Base-by-base conservation (phyloP, 2,113 vertebrate genomes). In the Nesogale talazaci region DNA sequence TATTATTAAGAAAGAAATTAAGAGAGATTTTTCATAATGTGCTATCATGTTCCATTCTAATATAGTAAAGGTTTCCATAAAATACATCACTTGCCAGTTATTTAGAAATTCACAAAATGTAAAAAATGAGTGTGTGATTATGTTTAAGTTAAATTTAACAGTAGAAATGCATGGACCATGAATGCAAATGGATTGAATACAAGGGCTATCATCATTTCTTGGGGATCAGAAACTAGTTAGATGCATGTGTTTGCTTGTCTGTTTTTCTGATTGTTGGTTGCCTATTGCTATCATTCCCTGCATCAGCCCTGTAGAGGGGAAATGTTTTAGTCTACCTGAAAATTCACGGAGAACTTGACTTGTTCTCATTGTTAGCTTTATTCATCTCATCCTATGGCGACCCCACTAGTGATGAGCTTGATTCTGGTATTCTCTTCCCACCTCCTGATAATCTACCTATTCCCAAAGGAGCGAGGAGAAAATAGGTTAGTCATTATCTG, bases 1-100 rank as follows among this genome's bases (percentile, higher is more conserved):
- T 94, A 94, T 95, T 97, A 96, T 97, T 95, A 83, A 89, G 95
- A 97, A 78, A 52, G 69, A 95, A 78, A 74, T 40, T 97, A 91
- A 97, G 95, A 94, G 83, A 96, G 57, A 96, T 69, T 92, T 81
- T 78, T 23, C 92, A 88, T 89, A 76, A 57, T 92, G 89, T 70
- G 36, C 23, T 86, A 3, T 70, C 40, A 31, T 69, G 31, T n/a
- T 2, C 15, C 72, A 94, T 86, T 83, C 31, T 16, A 92, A 34
- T 46, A 25, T 31, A 87, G 40, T 90, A 75, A 92, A 94, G 81
- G 27, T 75, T 94, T 92, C 3, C 8, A 77, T 72, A 56, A 92
- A 77, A 67, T 56, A 5, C 63, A 80, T 79, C 19, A 72, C 6
- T 67, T 19, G 31, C 85, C 91, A 83, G 78, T 78, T 59, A 89